Percentiles rank a stretch among this genome's conserved stretches.
These are phyloP conservation scores for Melanophora roralis DNA, from an alignment of 2,888 invertebrate genomes.

Conservation along the genomic window DNA sequence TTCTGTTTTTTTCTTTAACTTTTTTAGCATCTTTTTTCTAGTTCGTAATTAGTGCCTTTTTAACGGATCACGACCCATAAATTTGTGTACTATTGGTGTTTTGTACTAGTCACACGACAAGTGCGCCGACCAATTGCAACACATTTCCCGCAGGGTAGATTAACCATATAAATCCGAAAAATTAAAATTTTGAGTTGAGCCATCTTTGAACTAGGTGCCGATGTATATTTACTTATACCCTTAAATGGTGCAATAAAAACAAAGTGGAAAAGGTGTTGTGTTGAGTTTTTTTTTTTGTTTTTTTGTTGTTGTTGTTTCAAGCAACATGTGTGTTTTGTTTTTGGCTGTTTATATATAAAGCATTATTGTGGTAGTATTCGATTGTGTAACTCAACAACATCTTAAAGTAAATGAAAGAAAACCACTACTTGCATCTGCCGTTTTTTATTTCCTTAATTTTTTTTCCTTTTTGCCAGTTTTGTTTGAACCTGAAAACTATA, in stretches of 20 bases:
- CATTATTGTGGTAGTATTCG: not conserved
- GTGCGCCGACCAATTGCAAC: too few relatives aligned
- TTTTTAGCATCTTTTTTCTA: too few relatives aligned
- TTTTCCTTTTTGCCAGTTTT: conserved; percentile 27
- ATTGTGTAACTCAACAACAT: conserved; percentile 34
- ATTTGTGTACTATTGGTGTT: too few relatives aligned
- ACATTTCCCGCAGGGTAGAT: too few relatives aligned
- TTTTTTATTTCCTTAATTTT: conserved; percentile 18
- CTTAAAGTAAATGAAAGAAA: conserved; percentile 44
- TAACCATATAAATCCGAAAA: too few relatives aligned
- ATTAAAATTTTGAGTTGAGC: too few relatives aligned
- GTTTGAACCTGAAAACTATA: conserved; percentile 24
- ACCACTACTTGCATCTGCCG: conserved; percentile 59
- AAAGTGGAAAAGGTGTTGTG: conserved; percentile 44
- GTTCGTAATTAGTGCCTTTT: too few relatives aligned
- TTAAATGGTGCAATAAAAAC: conserved; percentile 31
- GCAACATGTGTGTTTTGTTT: conserved; percentile 56
- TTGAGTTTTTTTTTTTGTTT: not conserved
- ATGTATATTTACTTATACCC: too few relatives aligned
- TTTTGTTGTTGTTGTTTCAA: conserved; percentile 22
- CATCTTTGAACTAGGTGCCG: too few relatives aligned
- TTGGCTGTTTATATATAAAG: conserved; percentile 28
- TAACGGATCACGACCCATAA: too few relatives aligned
- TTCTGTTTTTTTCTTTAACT: too few relatives aligned
- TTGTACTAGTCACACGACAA: too few relatives aligned